A percentile compares a stretch with the other conserved stretches of the same genome.
Conservation (phyloP, 2,888 invertebrate species). For the Chymomyza amoena region DNA sequence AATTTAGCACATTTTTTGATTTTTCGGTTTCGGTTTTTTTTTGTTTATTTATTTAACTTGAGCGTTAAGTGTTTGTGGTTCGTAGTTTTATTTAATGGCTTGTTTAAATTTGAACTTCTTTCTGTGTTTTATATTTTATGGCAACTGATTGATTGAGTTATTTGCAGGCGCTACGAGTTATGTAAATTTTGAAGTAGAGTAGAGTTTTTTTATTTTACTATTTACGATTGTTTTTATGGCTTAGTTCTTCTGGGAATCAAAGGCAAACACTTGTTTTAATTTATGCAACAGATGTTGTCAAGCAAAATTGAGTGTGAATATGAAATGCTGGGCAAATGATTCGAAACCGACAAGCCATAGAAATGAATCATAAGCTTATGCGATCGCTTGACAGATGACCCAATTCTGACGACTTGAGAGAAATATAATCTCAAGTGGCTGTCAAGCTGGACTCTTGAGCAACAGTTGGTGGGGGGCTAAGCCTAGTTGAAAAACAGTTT, state of each 20-base stretch:
- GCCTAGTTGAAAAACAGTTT: not conserved
- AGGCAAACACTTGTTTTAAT: slow-evolving; percentile 7
- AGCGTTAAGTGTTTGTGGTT: not conserved
- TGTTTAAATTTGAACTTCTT: slow-evolving; percentile 24
- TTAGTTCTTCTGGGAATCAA: slow-evolving; percentile 5
- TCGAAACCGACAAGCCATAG: not conserved
- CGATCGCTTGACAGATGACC: not conserved
- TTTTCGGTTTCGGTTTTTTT: slow-evolving; percentile 7
- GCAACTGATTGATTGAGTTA: slow-evolving; percentile 64
- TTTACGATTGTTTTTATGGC: not conserved
- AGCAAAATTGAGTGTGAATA: not conserved
- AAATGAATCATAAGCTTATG: not conserved
- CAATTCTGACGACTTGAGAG: not conserved
- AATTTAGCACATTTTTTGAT: not conserved
- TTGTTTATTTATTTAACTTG: slow-evolving; percentile 3
- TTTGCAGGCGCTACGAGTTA: slow-evolving; percentile 27
- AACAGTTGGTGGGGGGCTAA: not conserved
- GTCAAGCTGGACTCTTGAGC: not conserved
- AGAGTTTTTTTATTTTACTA: not conserved
- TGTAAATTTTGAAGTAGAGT: not conserved
- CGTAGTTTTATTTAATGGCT: not conserved
- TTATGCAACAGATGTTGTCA: slow-evolving; percentile 4
- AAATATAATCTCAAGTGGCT: not conserved
- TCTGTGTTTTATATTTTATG: slow-evolving; percentile 39
- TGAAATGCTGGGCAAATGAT: not conserved